Conservation (phyloP, 2,113 vertebrate genomes). For the Protomyctophum bolini region DNA sequence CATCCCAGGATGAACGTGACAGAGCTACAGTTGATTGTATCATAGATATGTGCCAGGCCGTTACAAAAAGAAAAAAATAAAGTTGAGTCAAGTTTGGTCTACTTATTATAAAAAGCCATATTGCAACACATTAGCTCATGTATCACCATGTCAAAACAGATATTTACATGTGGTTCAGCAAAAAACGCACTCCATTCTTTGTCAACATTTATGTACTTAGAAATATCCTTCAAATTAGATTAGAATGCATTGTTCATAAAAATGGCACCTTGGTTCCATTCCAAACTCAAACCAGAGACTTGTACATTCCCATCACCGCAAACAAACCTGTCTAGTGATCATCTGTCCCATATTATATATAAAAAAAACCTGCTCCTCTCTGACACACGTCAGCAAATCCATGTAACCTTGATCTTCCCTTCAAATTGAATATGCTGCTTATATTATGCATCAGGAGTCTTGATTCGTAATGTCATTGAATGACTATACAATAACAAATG, state of each 20-base stretch:
- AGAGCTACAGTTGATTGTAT: slow-evolving; percentile 44
- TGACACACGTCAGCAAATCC: slow-evolving; percentile 24
- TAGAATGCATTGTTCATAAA: slow-evolving; percentile 48
- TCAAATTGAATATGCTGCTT: background rate
- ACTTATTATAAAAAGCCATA: slow-evolving; percentile 57
- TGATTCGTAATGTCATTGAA: slow-evolving; percentile 25
- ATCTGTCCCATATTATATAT: slow-evolving; percentile 21
- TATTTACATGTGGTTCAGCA: slow-evolving; percentile 60
- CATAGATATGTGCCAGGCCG: slow-evolving; percentile 34
- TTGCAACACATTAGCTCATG: slow-evolving; percentile 55
- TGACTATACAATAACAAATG: slow-evolving; percentile 42
- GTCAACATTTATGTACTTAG: slow-evolving; percentile 32
- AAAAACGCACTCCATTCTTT: slow-evolving; percentile 19
- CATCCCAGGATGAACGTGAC: slow-evolving; percentile 21
- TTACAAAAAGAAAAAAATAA: slow-evolving; percentile 37
- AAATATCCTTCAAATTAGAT: slow-evolving; percentile 45
- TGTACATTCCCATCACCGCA: slow-evolving; percentile 29
- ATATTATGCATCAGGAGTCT: slow-evolving; percentile 27
- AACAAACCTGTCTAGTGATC: slow-evolving; percentile 31
- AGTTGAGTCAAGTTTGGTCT: slow-evolving; percentile 55
- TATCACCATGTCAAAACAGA: slow-evolving; percentile 50
- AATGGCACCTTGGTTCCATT: slow-evolving; percentile 42
- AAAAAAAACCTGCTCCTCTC: slow-evolving; percentile 24
- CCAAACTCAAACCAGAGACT: slow-evolving; percentile 25
- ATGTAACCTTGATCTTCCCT: slow-evolving; percentile 16